Evolutionary conservation across 1,140 invertebrate genomes (phyloP).

Genomic region (Drosophila orosa): DNA sequence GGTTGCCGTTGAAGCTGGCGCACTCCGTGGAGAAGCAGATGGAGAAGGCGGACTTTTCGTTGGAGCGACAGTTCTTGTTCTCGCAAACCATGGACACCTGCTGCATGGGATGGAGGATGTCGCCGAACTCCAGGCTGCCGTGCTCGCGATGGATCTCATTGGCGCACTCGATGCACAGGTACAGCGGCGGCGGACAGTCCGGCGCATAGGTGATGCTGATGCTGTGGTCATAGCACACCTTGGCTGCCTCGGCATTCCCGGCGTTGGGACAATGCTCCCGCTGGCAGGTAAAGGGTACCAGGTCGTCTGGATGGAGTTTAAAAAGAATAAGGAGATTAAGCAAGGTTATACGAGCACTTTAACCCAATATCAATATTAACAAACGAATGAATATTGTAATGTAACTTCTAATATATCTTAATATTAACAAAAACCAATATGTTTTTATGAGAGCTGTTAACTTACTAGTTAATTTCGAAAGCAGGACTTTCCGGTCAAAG

Average conservation of each 20-base stretch:
- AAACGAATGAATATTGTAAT: too few species aligned
- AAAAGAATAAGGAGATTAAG: background rate
- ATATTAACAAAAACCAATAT: background rate
- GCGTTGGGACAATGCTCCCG: constrained; percentile 93
- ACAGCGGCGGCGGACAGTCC: constrained; percentile 96
- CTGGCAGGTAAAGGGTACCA: constrained; percentile 92
- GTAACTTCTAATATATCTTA: background rate
- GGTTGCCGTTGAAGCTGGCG: constrained; percentile 97
- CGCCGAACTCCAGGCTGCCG: constrained; percentile 94
- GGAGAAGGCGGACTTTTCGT: constrained; percentile 96
- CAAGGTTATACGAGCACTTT: background rate
- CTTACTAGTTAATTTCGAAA: constrained; percentile 95
- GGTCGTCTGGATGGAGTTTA: constrained; percentile 85
- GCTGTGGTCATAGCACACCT: constrained; percentile 95
- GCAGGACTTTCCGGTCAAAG: constrained; percentile 94
- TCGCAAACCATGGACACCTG: constrained; percentile 97
- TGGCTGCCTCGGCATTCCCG: constrained; percentile 93
- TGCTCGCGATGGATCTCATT: constrained; percentile 94
- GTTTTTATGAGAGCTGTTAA: constrained; percentile 1
- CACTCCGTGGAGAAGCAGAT: constrained; percentile 99
- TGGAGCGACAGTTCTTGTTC: constrained; percentile 98
- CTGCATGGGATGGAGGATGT: constrained; percentile 97
- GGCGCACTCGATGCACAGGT: constrained; percentile 98
- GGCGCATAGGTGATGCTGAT: constrained; percentile 92
- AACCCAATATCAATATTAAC: too few species aligned